A percentile compares a stretch with the other conserved stretches of the same genome.
These are phyloP conservation scores for Hydrotaea diabolus DNA, from an alignment of 2,888 invertebrate genomes.

Conservation along the genomic window DNA sequence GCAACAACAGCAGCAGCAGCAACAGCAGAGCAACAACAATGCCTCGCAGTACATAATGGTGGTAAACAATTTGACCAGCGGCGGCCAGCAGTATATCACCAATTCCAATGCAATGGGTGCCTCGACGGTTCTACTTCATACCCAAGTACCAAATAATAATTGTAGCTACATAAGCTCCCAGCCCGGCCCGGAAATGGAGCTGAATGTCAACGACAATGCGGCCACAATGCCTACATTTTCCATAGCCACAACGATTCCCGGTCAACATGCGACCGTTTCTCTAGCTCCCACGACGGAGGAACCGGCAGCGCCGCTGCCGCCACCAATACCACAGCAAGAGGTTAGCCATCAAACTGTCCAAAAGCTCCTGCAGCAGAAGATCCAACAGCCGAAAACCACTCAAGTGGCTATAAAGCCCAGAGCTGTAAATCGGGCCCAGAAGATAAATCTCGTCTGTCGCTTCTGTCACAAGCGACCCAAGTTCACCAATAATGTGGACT, in stretches of 20 bases:
- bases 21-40: slow-evolving; percentile 23
- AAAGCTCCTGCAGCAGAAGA: slow-evolving; percentile 62
- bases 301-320: not conserved
- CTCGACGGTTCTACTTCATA: slow-evolving; percentile 45
- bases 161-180: not conserved
- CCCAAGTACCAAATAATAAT: not conserved
- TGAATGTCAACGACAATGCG: not conserved
- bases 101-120: slow-evolving; percentile 20
- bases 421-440: slow-evolving; percentile 46
- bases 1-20: slow-evolving; percentile 52
- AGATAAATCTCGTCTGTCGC: slow-evolving; percentile 73
- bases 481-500: slow-evolving; percentile 75
- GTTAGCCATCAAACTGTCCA: slow-evolving; percentile 53
- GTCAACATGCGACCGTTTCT: slow-evolving; percentile 6
- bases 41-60: slow-evolving; percentile 51
- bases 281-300: not conserved
- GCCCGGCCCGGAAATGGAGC: not conserved
- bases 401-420: slow-evolving; percentile 55
- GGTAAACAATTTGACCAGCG: slow-evolving; percentile 50
- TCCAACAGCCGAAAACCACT: slow-evolving; percentile 54
- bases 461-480: slow-evolving; percentile 78
- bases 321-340: slow-evolving; percentile 12
- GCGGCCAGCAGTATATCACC: slow-evolving; percentile 22
- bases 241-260: slow-evolving; percentile 9
- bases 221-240: slow-evolving; percentile 13